Evolutionary conservation across 2,797 vertebrate genomes (phyloP), one percentile per base, ranked within the genome.

Genomic region (Loris lydekkerianus): DNA sequence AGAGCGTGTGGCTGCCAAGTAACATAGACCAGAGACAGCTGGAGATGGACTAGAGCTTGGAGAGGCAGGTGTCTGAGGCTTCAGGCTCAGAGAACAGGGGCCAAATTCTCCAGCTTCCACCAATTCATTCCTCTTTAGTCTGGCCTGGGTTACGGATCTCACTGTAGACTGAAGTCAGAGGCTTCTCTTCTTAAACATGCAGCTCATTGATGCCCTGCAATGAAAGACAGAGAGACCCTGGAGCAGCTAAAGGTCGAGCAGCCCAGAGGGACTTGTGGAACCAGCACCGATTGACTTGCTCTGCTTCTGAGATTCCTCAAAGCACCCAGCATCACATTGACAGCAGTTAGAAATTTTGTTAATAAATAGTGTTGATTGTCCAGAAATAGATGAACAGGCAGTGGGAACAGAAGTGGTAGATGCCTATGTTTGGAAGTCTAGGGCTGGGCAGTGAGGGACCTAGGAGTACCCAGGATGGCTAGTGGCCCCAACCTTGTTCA

Each of bases 231-330:
- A 85, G 29, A n/a, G 29, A 1, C 73, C 27, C 21, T 46, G 14
- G 60, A 58, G 29, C 18, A 34, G 29, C 37, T 40, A 18, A 56
- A 31, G 8, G 29, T 17, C 46, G 1, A 43, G 56, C 20, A 9
- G 13, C 40, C 25, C 15, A 49, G 31, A 63, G 14, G 2, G 25
- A 56, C 15, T 58, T 2, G 0, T 3, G 80, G 43, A n/a, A 10
- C 2, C 23, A 13, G 0, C 10, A 10, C 29, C 53, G 46, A 23
- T 23, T 56, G 10, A 17, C 11, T 20, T 2, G 7, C 37, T n/a
- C 20, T 83, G 21, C 7, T 34, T 5, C 20, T 40, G n/a, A 70
- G 49, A 46, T 53, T 2, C 27, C 65, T 60, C 53, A 9, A 14
- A 75, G 27, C 2, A 10, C 15, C 14, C 11, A 89, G n/a, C 17